phyloP scores from a whole-genome alignment of 2,113 vertebrate genomes.

The Erinaceus europaeus region DNA sequence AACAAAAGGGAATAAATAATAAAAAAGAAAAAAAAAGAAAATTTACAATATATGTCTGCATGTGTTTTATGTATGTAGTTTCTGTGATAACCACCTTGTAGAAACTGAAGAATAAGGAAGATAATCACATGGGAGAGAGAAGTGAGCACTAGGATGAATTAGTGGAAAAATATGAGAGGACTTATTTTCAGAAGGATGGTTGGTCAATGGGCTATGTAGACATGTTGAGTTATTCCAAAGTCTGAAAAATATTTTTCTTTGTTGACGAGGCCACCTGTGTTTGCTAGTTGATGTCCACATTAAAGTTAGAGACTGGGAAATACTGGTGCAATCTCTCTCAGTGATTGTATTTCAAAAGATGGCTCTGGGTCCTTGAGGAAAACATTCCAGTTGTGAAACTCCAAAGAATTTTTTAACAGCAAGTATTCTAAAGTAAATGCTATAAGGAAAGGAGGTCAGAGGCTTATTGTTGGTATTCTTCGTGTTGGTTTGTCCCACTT shows the following conservation, averaged over 20 bases:
- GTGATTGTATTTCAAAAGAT: not conserved
- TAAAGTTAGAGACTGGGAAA: not conserved
- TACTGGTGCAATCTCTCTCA: not conserved
- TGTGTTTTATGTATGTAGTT: not conserved
- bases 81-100: not conserved
- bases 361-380: conserved; percentile 1
- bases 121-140: not conserved
- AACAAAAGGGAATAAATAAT: too few species aligned
- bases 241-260: conserved; percentile 11
- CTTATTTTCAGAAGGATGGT: not conserved
- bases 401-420: not conserved
- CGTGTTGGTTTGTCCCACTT: too few species aligned
- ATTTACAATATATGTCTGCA: not conserved
- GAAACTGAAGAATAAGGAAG: not conserved
- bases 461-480: too few species aligned
- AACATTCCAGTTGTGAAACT: not conserved
- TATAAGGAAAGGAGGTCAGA: not conserved
- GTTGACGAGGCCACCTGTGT: not conserved
- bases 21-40: too few species aligned
- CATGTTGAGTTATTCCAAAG: not conserved
- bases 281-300: not conserved
- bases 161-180: not conserved
- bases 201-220: not conserved
- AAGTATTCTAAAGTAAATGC: conserved; percentile 17
- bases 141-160: not conserved